Base-by-base conservation (phyloP, 2,113 vertebrate genomes). In the Cnemophilus loriae region DNA sequence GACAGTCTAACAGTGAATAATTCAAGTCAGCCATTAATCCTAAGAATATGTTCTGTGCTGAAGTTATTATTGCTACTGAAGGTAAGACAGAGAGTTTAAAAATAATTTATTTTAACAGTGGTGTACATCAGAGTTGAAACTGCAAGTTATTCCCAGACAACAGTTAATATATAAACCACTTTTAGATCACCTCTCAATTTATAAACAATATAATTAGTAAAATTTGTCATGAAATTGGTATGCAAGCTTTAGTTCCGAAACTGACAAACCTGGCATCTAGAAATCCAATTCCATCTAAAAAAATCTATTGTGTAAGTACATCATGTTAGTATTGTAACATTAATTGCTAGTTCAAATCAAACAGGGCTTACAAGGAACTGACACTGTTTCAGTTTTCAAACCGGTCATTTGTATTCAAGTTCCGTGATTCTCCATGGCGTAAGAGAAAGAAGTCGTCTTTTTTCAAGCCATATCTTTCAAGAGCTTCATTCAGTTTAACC, bases 361-460 rank as follows among this genome's bases (percentile, higher is more conserved):
- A 82, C 11, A 23, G 63, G 44, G 56, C 41, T 84, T 41, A 56
- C 16, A 82, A 84, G 71, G 47, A 93, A 44, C 37, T 67, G 63
- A 32, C 50, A 27, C 15, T 21, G 55, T 82, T 95, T 90, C 68
- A 59, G 97, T 97, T 98, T 41, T 98, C 93, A 60, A 97, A 97
- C 32, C 93, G 97, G 27, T 98, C 95, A 9, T 97, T 97, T 27
- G 95, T 95, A 17, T 97, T 96, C 76, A 99, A 92, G 32, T 98
- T 97, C 85, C 97, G 98, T 35, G 99, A 99, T 92, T 99, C 99
- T 82, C 99, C 99, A 4, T 99, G 99, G 81, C 97, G 97, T 89
- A 99, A 89, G 21, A 99, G 97, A 97, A 99, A 99, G 98, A 99
- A 99, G 59, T 98, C 98, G 10, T 99, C 98, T 41, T 96, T 95